Conservation (phyloP, 1,140 invertebrate genomes). For the Neelides sp. region DNA sequence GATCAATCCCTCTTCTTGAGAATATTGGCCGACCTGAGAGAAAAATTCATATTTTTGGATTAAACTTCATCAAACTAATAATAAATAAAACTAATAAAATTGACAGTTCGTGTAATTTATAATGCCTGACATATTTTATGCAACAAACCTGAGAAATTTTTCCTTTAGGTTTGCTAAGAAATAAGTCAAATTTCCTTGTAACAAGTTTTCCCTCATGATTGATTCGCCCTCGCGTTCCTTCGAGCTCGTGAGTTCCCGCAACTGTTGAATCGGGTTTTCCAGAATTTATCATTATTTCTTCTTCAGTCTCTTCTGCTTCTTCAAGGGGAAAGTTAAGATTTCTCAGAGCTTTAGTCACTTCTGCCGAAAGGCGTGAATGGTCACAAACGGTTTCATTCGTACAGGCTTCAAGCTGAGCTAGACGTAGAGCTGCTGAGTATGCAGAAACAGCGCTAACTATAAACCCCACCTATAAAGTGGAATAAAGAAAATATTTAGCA, state of each 20-base stretch:
- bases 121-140: no score
- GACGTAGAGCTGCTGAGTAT: slow-evolving; percentile 33
- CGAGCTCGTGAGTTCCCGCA: slow-evolving; percentile 26
- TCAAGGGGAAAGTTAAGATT: slow-evolving; percentile 28
- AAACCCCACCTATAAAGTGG: slow-evolving; percentile 29
- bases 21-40: slow-evolving; percentile 33
- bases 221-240: slow-evolving; percentile 28
- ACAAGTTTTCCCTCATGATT: slow-evolving; percentile 31
- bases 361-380: slow-evolving; percentile 14
- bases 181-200: slow-evolving; percentile 30
- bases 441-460: slow-evolving; percentile 34
- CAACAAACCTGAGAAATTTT: slow-evolving; percentile 26
- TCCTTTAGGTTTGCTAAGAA: slow-evolving; percentile 21
- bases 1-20: slow-evolving; percentile 31
- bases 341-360: slow-evolving; percentile 20
- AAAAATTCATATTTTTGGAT: neutral
- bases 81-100: no score
- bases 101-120: no score
- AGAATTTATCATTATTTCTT: slow-evolving; percentile 18
- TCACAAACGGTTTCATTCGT: slow-evolving; percentile 16
- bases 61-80: no score
- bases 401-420: slow-evolving; percentile 32
- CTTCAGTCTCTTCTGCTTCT: slow-evolving; percentile 8
- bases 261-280: slow-evolving; percentile 23
- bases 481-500: neutral